Evolutionary conservation across 2,888 invertebrate genomes (phyloP), one percentile per base, ranked within the genome.

Genomic region (Pinctada fucata): DNA sequence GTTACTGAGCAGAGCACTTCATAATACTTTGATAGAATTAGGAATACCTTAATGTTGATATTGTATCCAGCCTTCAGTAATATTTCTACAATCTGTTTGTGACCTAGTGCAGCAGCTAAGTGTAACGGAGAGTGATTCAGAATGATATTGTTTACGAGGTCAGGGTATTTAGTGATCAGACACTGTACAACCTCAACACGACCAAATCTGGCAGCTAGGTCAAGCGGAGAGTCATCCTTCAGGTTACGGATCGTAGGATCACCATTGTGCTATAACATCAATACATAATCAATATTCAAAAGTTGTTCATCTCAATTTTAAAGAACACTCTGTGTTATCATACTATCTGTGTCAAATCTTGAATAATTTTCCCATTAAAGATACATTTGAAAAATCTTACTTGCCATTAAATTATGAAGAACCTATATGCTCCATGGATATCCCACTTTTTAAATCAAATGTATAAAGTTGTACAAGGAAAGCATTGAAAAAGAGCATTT

Each of bases 151-250:
- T 89, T 86, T 74, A 97, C 95, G 84, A 98, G 94, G 88, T 96
- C 96, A 0, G 97, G 97, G 92, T 97, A 95, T 16, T 96, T 95
- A 84, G 95, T 94, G 52, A 98, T 95, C 83, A 99, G 94, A 88
- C 96, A 94, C 93, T 97, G 96, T 75, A 98, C 98, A 0, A 97
- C 97, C 90, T 97, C 96, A 92, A 92, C 84, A 4, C 93, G 91
- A 52, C 93, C 93, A 83, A 93, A 93, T 93, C 98, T 97, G 75
- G 97, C 97, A 6, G 99, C 98, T 81, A 99, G 94, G 93, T 99
- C 99, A 89, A 99, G 94, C 0, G 98, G 96, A 58, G 97, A 97
- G 93, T 98, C 98, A 75, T 97, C 96, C 81, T 96, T 95, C 86
- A 95, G 95, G 93, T 98, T 98, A 86, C 96, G 95, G 90, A 97